phyloP scores from a whole-genome alignment of 2,113 vertebrate genomes.

The Morone saxatilis region DNA sequence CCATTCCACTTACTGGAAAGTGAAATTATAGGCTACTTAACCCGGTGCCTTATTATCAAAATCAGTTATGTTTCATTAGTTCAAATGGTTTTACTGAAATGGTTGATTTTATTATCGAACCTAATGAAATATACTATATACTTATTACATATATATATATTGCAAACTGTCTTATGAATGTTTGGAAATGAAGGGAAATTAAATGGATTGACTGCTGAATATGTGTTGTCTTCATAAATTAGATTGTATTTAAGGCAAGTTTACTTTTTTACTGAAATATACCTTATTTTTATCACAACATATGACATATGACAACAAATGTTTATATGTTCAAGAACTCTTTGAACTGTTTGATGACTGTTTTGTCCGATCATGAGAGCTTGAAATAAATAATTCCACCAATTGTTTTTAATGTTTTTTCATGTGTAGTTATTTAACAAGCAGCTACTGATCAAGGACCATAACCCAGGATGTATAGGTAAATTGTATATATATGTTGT shows the following conservation, averaged over 20 bases:
- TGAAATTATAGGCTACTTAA: not conserved
- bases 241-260: not conserved
- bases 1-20: not conserved
- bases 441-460: not conserved
- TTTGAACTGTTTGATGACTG: not conserved
- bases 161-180: not conserved
- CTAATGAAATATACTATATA: not conserved
- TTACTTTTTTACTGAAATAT: constrained; percentile 23
- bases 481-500: no score
- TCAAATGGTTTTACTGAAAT: not conserved
- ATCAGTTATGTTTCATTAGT: not conserved
- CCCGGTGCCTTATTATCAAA: not conserved
- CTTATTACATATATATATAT: not conserved
- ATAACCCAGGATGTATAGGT: not conserved
- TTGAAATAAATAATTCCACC: constrained; percentile 48
- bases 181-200: constrained; percentile 21
- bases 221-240: constrained; percentile 23
- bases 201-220: not conserved
- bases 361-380: not conserved
- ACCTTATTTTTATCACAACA: not conserved
- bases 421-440: not conserved
- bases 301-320: not conserved
- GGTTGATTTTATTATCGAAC: not conserved
- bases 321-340: not conserved
- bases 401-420: constrained; percentile 9